Base-by-base conservation (phyloP, 2,797 vertebrate genomes). In the Megaceryle alcyon region DNA sequence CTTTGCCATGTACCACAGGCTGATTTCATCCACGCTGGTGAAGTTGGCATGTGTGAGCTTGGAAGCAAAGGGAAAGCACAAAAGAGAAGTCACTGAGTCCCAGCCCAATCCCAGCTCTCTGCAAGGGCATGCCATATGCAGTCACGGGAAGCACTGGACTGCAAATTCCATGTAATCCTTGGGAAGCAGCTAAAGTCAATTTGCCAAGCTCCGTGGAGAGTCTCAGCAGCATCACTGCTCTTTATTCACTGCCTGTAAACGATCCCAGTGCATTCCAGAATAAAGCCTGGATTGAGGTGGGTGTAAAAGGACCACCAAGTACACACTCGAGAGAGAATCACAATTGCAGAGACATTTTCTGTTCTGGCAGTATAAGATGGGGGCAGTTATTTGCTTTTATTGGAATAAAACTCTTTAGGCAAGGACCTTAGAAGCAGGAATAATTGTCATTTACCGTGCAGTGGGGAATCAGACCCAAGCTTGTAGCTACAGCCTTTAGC, bases 371-470 rank as follows among this genome's bases (percentile, higher is more conserved):
- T 69, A 68, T 66, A 75, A 51, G 70, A 69, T 41, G 49, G 31
- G 81, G 39, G 4, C 41, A 66, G 75, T 15, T 84, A 89, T 68
- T 76, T 88, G 89, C 2, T 2, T 57, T 92, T 81, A 89, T 28
- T 48, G 86, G 53, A 84, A 54, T 79, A 90, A 92, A 92, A 64
- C 59, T 84, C 81, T 90, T 82, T 31, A 86, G 63, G 66, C 73
- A 79, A 88, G 44, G 41, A 53, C 57, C 73, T 69, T 63, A 49
- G 54, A 88, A 88, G 66, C n/a, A 71, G 78, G 83, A 61, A 86
- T 88, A 86, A 92, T 61, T 53, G 23, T 61, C 75, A 90, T 82
- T 86, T 83, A 51, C 26, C 9, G 25, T 53, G 56, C 85, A 85
- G 37, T 19, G 53, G 48, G 79, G 49, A 75, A 68, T 64, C 60